Evolutionary conservation across 2,797 vertebrate species (phyloP).

Genomic region (Chelon auratus): DNA sequence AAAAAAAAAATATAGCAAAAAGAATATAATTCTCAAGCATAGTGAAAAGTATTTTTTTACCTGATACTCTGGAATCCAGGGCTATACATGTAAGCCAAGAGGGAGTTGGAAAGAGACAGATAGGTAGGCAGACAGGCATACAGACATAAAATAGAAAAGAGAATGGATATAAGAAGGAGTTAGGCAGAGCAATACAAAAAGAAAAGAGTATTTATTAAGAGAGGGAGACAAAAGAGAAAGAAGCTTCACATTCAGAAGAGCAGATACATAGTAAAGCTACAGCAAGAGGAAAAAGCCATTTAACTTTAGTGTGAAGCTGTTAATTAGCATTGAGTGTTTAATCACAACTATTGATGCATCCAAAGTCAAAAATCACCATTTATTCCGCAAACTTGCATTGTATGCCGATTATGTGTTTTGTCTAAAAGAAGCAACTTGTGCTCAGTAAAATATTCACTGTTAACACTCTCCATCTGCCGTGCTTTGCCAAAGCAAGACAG

Average conservation of each 20-base stretch:
- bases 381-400: not conserved
- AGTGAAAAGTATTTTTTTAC: conserved; percentile 85
- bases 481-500: conserved; percentile 36
- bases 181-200: conserved; percentile 54
- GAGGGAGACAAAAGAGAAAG: conserved; percentile 37
- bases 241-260: conserved; percentile 36
- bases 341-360: conserved; percentile 54
- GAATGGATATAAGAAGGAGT: conserved; percentile 61
- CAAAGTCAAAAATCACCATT: conserved; percentile 17
- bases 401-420: conserved; percentile 28
- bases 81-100: conserved; percentile 86
- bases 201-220: conserved; percentile 44
- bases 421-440: conserved; percentile 44
- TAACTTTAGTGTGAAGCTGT: conserved; percentile 26
- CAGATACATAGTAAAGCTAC: conserved; percentile 14
- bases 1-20: conserved; percentile 24
- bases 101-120: conserved; percentile 72
- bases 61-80: conserved; percentile 93
- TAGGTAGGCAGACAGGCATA: conserved; percentile 72
- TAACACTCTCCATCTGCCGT: conserved; percentile 67
- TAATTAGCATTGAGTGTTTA: conserved; percentile 54
- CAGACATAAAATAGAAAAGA: conserved; percentile 70
- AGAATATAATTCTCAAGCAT: conserved; percentile 54
- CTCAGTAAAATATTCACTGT: conserved; percentile 66
- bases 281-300: conserved; percentile 18